Conservation (phyloP, 2,797 vertebrate genomes). For the Taeniopygia guttata region DNA sequence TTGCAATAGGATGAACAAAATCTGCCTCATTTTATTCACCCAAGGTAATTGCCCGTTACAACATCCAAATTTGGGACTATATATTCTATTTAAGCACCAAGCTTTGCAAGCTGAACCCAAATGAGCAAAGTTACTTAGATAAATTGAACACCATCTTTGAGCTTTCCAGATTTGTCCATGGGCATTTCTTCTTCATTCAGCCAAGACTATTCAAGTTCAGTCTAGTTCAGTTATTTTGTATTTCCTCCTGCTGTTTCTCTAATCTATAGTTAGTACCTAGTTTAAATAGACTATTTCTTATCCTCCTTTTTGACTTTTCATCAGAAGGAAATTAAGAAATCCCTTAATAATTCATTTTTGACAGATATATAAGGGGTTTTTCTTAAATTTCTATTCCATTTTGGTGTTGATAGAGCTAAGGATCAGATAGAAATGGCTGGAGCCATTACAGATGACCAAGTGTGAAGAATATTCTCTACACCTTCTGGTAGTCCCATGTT, state of each 20-base stretch:
- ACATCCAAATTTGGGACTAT: background rate
- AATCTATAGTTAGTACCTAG: constrained; percentile 40
- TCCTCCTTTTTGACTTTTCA: constrained; percentile 65
- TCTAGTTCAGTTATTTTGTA: background rate
- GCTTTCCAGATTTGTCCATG: background rate
- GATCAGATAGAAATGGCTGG: constrained; percentile 40
- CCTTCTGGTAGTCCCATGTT: background rate
- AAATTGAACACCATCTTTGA: background rate
- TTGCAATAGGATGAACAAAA: constrained; percentile 5
- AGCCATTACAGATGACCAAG: constrained; percentile 6
- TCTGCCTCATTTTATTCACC: constrained; percentile 11
- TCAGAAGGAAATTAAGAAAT: constrained; percentile 67
- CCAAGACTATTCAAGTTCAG: background rate
- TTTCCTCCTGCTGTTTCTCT: constrained; percentile 1
- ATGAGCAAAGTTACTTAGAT: background rate
- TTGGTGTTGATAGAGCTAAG: constrained; percentile 51
- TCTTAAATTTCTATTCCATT: constrained; percentile 26
- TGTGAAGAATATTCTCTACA: constrained; percentile 15
- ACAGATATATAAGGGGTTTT: background rate
- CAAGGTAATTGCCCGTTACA: background rate
- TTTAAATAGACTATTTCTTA: constrained; percentile 40
- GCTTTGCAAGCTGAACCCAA: background rate
- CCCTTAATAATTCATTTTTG: constrained; percentile 52
- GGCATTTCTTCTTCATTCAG: background rate
- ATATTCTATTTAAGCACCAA: background rate